These are phyloP conservation scores for Sthenelais limicola DNA, from an alignment of 2,888 invertebrate species.

Conservation along the genomic window DNA sequence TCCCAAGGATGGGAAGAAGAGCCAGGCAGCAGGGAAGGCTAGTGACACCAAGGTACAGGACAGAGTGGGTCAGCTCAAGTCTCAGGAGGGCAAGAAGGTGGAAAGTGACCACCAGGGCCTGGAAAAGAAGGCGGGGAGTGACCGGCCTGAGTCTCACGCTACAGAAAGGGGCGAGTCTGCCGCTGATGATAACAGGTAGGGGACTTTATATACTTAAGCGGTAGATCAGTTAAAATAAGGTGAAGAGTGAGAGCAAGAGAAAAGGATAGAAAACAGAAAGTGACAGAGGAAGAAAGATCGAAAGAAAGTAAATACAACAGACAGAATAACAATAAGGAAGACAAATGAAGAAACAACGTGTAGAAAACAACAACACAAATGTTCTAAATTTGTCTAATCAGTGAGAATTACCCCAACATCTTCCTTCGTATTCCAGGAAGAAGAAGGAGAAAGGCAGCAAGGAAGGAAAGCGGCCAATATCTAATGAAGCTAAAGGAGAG, in stretches of 20 bases:
- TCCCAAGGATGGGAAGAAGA: constrained; percentile 59
- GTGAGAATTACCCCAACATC: too few species aligned
- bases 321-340: too few species aligned
- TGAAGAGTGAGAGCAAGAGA: too few species aligned
- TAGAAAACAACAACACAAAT: too few species aligned
- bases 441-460: constrained; percentile 48
- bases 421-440: too few species aligned
- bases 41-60: constrained; percentile 55
- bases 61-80: constrained; percentile 54
- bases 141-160: constrained; percentile 69
- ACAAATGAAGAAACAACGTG: too few species aligned
- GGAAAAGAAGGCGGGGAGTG: constrained; percentile 59
- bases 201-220: too few species aligned
- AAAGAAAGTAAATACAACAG: too few species aligned
- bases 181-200: constrained; percentile 41
- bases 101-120: constrained; percentile 58
- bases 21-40: constrained; percentile 56
- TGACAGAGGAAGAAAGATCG: too few species aligned
- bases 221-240: too few species aligned
- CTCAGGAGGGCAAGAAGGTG: constrained; percentile 55
- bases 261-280: too few species aligned
- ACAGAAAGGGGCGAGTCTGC: constrained; percentile 59
- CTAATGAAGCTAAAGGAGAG: constrained; percentile 38
- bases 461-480: constrained; percentile 45
- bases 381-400: too few species aligned